Evolutionary conservation across 2,113 vertebrate genomes (phyloP).

Genomic region (Pelecanus crispus): DNA sequence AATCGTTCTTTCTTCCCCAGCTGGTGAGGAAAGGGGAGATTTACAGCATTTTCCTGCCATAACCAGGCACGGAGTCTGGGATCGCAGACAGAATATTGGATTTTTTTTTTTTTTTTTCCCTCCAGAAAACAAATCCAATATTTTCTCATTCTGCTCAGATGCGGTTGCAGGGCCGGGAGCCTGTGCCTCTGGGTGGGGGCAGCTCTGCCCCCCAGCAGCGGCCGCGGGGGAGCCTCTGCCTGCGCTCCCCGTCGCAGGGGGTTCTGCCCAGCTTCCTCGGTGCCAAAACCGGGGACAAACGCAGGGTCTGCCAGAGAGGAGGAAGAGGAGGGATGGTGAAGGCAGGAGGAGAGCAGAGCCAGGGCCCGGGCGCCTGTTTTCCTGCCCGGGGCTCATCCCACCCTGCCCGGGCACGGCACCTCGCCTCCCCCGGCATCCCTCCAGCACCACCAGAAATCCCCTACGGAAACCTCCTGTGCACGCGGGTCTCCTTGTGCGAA

Average conservation of each 20-base stretch:
- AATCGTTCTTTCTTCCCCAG: not conserved
- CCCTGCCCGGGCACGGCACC: not conserved
- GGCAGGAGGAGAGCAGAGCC: not conserved
- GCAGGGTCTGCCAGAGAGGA: fast-evolving
- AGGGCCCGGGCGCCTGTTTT: not conserved
- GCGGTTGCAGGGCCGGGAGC: not conserved
- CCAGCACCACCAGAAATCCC: not conserved
- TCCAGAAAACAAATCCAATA: conserved; percentile 57
- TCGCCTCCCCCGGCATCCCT: not conserved
- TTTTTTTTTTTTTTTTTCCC: not conserved
- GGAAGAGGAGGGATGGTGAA: not conserved
- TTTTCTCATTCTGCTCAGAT: conserved; percentile 32
- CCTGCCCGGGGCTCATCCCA: not conserved
- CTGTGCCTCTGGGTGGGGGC: not conserved
- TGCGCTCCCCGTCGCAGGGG: fast-evolving
- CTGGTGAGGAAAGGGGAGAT: not conserved
- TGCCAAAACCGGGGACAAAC: not conserved
- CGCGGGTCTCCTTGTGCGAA: fast-evolving
- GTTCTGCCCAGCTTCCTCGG: not conserved
- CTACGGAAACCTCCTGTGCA: fast-evolving
- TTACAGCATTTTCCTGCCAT: conserved; percentile 20
- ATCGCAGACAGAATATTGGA: conserved; percentile 61
- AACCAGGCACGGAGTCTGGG: not conserved
- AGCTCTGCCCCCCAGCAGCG: not conserved
- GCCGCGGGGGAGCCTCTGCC: not conserved